Conservation (phyloP, 2,113 vertebrate species). For the Cettia cetti region DNA sequence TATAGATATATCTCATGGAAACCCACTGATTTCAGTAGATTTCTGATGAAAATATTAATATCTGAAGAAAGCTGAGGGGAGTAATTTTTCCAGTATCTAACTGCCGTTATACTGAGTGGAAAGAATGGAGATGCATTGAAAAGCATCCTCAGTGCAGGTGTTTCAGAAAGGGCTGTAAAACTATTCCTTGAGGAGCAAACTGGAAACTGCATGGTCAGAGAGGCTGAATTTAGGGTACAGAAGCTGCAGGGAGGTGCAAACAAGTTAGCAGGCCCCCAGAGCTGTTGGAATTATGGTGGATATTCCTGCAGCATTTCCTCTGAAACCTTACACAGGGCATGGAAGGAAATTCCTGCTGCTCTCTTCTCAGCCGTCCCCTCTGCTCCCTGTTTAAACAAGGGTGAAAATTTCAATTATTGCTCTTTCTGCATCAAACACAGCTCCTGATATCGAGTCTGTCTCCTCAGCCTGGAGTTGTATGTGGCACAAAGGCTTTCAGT, state of each 20-base stretch:
- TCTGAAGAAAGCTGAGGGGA: background rate
- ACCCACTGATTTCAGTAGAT: background rate
- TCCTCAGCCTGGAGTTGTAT: background rate
- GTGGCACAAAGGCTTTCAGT: background rate
- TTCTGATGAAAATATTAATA: background rate
- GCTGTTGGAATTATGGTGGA: background rate
- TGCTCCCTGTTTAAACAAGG: background rate
- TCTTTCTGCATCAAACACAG: background rate
- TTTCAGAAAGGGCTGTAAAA: background rate
- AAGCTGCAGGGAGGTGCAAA: background rate
- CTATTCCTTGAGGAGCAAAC: background rate
- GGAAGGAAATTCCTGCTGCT: background rate
- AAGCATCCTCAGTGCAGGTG: background rate
- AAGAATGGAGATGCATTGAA: background rate
- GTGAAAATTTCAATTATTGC: background rate
- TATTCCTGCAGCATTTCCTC: background rate
- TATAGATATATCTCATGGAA: background rate
- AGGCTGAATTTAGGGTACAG: background rate
- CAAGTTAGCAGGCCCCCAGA: background rate
- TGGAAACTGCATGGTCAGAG: fast-evolving
- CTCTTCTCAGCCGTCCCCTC: background rate
- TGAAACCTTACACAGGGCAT: background rate
- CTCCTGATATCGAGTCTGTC: background rate
- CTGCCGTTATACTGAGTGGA: background rate
- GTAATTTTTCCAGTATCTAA: background rate